Evolutionary conservation across 2,797 vertebrate genomes (phyloP), one percentile per base, ranked within the genome.

Genomic region (Cyclopterus lumpus): DNA sequence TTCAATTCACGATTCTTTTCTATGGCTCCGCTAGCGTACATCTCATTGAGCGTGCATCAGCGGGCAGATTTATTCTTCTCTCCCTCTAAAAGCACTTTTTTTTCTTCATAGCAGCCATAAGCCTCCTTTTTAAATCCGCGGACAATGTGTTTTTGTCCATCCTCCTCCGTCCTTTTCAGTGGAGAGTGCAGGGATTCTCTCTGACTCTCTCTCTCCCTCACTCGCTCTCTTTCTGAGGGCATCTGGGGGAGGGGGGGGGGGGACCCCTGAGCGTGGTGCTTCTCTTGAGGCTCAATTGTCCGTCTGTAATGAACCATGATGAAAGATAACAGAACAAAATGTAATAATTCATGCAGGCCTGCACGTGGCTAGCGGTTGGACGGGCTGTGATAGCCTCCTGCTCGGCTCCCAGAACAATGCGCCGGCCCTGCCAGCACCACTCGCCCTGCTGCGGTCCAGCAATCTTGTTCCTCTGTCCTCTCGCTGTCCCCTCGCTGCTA

Each of bases 141-240:
- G 94, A 96, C 96, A 96, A 96, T 97, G 96, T 95, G 95, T 93
- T 96, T 97, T 96, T 93, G 93, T 94, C 91, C 89, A 89, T 91
- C 87, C 82, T 88, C 83, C 88, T 89, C 82, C 53, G 34, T 90
- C 88, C 90, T 87, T 92, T 95, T 96, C 94, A 96, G 91, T 83
- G 90, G 78, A 76, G 81, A 92, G 89, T 85, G 86, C 84, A 86
- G 86, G 87, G 89, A 88, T 87, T 90, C 87, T 89, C 84, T 30
- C 62, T 54, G 51, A 28, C 80, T 68, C 71, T 51, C 40, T 63
- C 69, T 54, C 38, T 61, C 36, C 15, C 80, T 79, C 83, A 40
- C 77, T 66, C 83, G 79, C 77, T 79, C 79, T 80, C 59, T 76
- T 38, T 88, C 91, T 86, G 78, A 89, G 93, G 93, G 90, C 92